phyloP scores from a whole-genome alignment of 2,888 invertebrate genomes.

The Pseudanteris insignis region DNA sequence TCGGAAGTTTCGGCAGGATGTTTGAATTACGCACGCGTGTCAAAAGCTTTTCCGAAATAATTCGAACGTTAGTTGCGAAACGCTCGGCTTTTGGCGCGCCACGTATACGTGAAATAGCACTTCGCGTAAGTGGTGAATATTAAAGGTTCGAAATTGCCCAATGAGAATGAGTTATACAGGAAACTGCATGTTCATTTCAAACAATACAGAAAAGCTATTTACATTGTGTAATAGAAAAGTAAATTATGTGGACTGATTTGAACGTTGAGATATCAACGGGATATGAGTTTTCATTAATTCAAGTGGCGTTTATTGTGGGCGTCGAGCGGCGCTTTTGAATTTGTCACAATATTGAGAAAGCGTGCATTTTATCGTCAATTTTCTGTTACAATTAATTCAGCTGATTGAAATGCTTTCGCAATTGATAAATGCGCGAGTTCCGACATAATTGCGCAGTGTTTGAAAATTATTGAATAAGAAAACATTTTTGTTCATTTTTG shows the following conservation, averaged over 20 bases:
- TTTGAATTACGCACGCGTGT: no score
- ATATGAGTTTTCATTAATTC: constrained; percentile 6
- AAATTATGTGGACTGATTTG: constrained; percentile 16
- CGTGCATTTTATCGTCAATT: no score
- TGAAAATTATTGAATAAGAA: no score
- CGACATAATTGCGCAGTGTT: no score
- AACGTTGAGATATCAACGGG: background rate
- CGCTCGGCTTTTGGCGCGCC: constrained; percentile 1
- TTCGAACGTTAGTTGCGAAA: constrained; percentile 8
- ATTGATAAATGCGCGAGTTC: no score
- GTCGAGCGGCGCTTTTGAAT: no score
- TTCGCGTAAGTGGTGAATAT: constrained; percentile 24
- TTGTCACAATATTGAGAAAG: no score
- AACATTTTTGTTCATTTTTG: no score
- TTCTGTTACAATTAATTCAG: no score
- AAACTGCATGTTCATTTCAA: constrained; percentile 21
- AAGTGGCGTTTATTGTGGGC: background rate
- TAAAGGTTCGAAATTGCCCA: constrained; percentile 14
- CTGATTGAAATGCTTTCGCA: no score
- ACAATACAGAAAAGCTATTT: constrained; percentile 26
- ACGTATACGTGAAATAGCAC: constrained; percentile 14
- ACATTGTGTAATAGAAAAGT: constrained; percentile 19
- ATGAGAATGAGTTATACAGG: constrained; percentile 23
- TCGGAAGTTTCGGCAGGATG: no score
- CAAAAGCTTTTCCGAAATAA: constrained; percentile 18